Base-by-base conservation (phyloP, 2,888 invertebrate genomes). In the Cremastobaeus sp. region DNA sequence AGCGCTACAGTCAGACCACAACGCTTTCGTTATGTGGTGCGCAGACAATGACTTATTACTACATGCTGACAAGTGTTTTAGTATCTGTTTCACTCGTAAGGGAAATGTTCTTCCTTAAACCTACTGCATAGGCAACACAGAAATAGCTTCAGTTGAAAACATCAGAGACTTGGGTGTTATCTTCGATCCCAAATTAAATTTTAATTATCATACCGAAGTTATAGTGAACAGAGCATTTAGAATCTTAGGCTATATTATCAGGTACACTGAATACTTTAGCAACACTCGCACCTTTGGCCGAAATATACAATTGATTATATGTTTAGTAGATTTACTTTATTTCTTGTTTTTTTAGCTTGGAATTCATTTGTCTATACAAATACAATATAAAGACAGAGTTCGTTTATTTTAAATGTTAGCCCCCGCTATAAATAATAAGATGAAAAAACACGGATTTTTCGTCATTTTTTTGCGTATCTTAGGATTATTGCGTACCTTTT, bases 221-320 rank as follows among this genome's bases (percentile, higher is more conserved):
- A 47, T 15, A 2, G 30, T 34, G 0, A 48, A 37, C 9, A 48
- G 8, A 12, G 48, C 60, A 8, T 8, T 48, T 1, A 25, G 60
- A 39, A 30, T 21, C 0, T 15, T 60, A 11, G 47, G 37, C 4
- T 60, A 35, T 9, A 8, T 60, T 1, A 25, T 52, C 1, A 21
- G 52, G 0, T 37, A 52, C 12, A 25, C 37, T 8, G 3, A 3
- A 5, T 5, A 25, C 8, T 25, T 25, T 25, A 8, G 3, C 8
- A 25, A 25, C 11, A 11, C 5, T 4, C 1, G 47, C 0, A 55
- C 55, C n/a, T n/a, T n/a, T n/a, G n/a, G n/a, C n/a, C n/a, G n/a
- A n/a, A n/a, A n/a, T n/a, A n/a, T n/a, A n/a, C n/a, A n/a, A n/a
- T n/a, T n/a, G n/a, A n/a, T n/a, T n/a, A n/a, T n/a, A n/a, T n/a